Conservation (phyloP, 2,888 invertebrate genomes). For the Macrostomum cliftonense region DNA sequence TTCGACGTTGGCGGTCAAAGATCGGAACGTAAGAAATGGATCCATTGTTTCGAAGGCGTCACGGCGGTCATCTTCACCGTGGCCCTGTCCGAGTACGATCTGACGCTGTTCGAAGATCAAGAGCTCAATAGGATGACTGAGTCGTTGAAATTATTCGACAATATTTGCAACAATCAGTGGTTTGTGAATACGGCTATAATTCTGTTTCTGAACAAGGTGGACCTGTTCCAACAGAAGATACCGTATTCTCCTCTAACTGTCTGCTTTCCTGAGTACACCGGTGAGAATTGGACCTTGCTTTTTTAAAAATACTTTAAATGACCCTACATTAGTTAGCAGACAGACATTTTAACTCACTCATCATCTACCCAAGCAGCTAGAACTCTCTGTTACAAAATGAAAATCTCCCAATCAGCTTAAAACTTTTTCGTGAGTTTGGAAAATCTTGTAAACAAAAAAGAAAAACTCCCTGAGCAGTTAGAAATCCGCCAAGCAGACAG, state of each 20-base stretch:
- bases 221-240: slow-evolving; percentile 98
- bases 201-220: slow-evolving; percentile 97
- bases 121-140: slow-evolving; percentile 85
- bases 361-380: too few relatives aligned
- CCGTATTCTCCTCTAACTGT: slow-evolving; percentile 96
- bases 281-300: slow-evolving; percentile 40
- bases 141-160: slow-evolving; percentile 94
- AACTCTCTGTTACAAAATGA: too few relatives aligned
- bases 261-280: slow-evolving; percentile 96
- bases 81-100: slow-evolving; percentile 66
- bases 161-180: slow-evolving; percentile 99
- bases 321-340: too few relatives aligned
- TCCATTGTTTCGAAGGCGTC: slow-evolving; percentile 77
- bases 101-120: slow-evolving; percentile 57
- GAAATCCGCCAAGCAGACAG: too few relatives aligned
- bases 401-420: too few relatives aligned
- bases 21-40: slow-evolving; percentile 83
- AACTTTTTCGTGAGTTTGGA: too few relatives aligned
- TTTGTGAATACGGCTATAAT: slow-evolving; percentile 99
- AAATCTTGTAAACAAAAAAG: too few relatives aligned
- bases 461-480: too few relatives aligned
- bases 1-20: slow-evolving; percentile 74
- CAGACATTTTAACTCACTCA: too few relatives aligned
- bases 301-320: too few relatives aligned
- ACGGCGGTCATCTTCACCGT: slow-evolving; percentile 80